Percentiles rank a stretch among this genome's conserved stretches.
These are phyloP conservation scores for Zoanthus gigantus DNA, from an alignment of 92 coral and sea anemone genomes.

Conservation along the genomic window DNA sequence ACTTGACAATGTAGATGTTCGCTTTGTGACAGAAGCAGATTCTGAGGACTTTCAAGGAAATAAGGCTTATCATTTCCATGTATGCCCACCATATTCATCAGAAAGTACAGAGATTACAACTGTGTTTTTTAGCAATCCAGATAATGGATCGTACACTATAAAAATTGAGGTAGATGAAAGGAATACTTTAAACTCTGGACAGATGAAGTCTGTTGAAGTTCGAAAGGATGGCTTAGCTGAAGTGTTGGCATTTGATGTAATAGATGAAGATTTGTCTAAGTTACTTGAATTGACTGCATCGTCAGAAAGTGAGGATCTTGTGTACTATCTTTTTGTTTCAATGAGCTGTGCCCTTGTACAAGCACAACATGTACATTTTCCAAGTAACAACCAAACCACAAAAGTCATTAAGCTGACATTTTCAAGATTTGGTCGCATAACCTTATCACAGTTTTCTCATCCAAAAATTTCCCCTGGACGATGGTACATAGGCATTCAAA, in stretches of 20 bases:
- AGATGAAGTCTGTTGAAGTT: conserved; percentile 63
- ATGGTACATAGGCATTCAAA: conserved; percentile 89
- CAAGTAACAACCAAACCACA: conserved; percentile 40
- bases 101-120: conserved; percentile 38
- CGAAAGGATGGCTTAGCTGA: conserved; percentile 74
- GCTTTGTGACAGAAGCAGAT: conserved; percentile 75
- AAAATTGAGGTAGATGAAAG: conserved; percentile 77
- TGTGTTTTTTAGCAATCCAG: conserved; percentile 75
- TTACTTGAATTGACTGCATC: conserved; percentile 78
- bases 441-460: conserved; percentile 84
- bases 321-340: conserved; percentile 79
- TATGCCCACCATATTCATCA: conserved; percentile 64
- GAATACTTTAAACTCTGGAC: conserved; percentile 55
- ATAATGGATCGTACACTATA: conserved; percentile 62
- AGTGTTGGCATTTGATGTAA: conserved; percentile 78
- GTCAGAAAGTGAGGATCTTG: conserved; percentile 66
- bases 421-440: conserved; percentile 82
- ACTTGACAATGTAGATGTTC: conserved; percentile 63
- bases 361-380: conserved; percentile 47
- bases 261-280: conserved; percentile 59
- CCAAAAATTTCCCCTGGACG: conserved; percentile 87
- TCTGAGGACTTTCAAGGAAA: conserved; percentile 45
- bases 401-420: conserved; percentile 70
- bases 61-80: conserved; percentile 73
- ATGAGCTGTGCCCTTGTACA: conserved; percentile 76